Base-by-base conservation (phyloP, 37 sponge, comb jelly and placozoan species). In the Tethya wilhelma region DNA sequence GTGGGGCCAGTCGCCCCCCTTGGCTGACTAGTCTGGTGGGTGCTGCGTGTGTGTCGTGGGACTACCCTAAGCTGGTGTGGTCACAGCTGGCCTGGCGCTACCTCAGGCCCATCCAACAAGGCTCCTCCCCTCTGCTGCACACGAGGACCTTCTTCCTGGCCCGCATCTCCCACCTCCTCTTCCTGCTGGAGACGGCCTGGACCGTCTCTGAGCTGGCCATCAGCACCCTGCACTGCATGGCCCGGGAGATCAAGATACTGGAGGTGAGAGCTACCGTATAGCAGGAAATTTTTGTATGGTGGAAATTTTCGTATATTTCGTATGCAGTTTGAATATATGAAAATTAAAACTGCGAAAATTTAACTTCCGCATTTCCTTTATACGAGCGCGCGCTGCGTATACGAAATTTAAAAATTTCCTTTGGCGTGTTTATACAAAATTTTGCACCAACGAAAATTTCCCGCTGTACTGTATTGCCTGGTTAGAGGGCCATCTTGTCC, bases 221-320 rank as follows among this genome's bases (percentile, higher is more conserved):
- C 56, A 36, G 56, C 39, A 84, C 86, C 17, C 81, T 92, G 33
- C 89, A 92, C 77, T 60, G 73, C 49, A 87, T 84, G 64, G 88
- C 93, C 14, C 73, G 89, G 36, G 80, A 84, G 38, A 87, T 71
- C 43, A 83, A 44, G 20, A 42, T 38, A 46, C 77, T 92, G n/a
- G 80, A 87, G 85, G 93, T 92, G 12, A 66, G n/a, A n/a, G n/a
- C n/a, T n/a, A n/a, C n/a, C n/a, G n/a, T n/a, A n/a, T n/a, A n/a
- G n/a, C n/a, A n/a, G n/a, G n/a, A n/a, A n/a, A n/a, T n/a, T n/a
- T n/a, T n/a, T n/a, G n/a, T n/a, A n/a, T n/a, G n/a, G n/a, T n/a
- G n/a, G n/a, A n/a, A n/a, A n/a, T n/a, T n/a, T n/a, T n/a, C n/a
- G n/a, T n/a, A n/a, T n/a, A n/a, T n/a, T n/a, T n/a, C n/a, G n/a